Evolutionary conservation across 2,888 invertebrate genomes (phyloP).

Genomic region (Cataglyphis cursor): DNA sequence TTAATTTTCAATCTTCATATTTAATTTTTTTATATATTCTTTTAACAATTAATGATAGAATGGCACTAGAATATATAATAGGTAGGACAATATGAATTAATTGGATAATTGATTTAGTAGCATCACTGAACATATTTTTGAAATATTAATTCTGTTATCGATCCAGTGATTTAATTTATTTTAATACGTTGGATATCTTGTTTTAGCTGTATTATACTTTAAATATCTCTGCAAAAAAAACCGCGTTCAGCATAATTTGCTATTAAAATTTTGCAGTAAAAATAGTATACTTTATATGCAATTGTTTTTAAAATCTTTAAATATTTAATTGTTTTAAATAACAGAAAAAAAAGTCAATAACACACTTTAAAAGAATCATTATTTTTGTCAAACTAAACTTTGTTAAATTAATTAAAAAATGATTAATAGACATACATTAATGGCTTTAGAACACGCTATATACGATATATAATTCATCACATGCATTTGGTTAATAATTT

Average conservation of each 20-base stretch:
- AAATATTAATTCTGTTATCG: constrained; percentile 31
- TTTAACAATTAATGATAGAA: constrained; percentile 33
- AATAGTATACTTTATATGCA: not conserved
- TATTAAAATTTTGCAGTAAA: not conserved
- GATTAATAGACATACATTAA: not conserved
- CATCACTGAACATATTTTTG: constrained; percentile 18
- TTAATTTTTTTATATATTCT: not conserved
- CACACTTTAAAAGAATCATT: not conserved
- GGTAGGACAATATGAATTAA: constrained; percentile 25
- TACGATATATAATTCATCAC: not conserved
- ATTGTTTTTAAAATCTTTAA: not conserved
- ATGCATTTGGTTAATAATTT: constrained; percentile 23
- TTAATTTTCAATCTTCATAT: constrained; percentile 6
- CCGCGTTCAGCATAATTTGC: not conserved
- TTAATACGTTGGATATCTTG: constrained; percentile 7
- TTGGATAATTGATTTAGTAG: constrained; percentile 4
- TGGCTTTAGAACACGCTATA: not conserved
- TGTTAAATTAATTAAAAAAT: not conserved
- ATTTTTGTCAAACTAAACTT: constrained; percentile 11
- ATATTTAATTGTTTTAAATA: not conserved
- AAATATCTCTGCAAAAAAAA: not conserved
- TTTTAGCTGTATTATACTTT: not conserved
- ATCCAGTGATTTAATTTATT: constrained; percentile 12
- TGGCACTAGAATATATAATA: not conserved
- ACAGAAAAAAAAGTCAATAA: not conserved